These are phyloP conservation scores for Lacanobia wlatinum DNA, from an alignment of 2,888 invertebrate genomes.

Conservation along the genomic window DNA sequence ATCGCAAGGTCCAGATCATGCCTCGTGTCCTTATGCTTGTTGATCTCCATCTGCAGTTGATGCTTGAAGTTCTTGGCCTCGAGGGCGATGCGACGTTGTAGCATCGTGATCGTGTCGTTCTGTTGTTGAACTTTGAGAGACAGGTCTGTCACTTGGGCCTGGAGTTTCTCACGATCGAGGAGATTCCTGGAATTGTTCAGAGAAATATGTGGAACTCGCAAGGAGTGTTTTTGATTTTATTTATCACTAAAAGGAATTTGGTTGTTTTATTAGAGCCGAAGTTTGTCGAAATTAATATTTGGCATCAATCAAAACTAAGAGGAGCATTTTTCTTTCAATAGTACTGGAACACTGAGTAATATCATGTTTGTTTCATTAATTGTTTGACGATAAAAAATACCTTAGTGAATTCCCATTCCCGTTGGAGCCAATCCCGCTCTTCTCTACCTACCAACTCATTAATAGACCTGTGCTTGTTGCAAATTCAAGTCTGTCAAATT, in stretches of 20 bases:
- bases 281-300: no score
- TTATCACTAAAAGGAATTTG: no score
- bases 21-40: constrained; percentile 93
- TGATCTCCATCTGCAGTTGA: constrained; percentile 92
- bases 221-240: no score
- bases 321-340: no score
- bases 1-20: constrained; percentile 92
- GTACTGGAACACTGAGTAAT: no score
- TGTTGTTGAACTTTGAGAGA: constrained; percentile 91
- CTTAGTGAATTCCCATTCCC: background rate
- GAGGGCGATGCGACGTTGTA: constrained; percentile 93
- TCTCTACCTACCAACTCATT: background rate
- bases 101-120: constrained; percentile 91
- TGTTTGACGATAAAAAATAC: no score
- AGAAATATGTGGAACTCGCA: background rate
- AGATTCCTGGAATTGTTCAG: constrained; percentile 88
- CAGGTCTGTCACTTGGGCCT: constrained; percentile 91
- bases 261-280: no score
- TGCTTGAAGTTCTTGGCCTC: constrained; percentile 94
- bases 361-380: no score
- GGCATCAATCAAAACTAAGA: background rate
- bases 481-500: background rate
- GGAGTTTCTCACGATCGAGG: constrained; percentile 93
- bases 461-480: no score
- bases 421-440: no score